Evolutionary conservation across 2,113 vertebrate species (phyloP).

Genomic region (Ciconia boyciana): DNA sequence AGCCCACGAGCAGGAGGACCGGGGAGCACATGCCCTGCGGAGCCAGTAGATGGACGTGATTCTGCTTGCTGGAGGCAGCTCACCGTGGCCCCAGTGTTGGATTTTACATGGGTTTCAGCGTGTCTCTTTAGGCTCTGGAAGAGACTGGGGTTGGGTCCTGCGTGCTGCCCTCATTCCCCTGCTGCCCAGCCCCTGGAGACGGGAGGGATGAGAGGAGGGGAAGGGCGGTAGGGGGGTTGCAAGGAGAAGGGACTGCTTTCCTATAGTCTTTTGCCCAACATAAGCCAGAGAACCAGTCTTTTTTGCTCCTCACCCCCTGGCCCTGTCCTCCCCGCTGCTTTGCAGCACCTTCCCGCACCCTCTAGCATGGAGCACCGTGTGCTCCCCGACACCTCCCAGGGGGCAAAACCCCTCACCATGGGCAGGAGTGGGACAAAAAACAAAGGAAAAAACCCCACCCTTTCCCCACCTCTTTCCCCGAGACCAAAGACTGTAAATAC

Average conservation of each 20-base stretch:
- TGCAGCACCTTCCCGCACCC: not conserved
- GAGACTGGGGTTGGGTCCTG: conserved; percentile 62
- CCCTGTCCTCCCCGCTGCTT: conserved; percentile 41
- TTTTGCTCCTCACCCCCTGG: not conserved
- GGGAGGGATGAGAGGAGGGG: not conserved
- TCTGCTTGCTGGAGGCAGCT: conserved; percentile 45
- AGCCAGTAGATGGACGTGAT: conserved; percentile 60
- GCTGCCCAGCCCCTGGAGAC: conserved; percentile 2
- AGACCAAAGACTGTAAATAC: conserved; percentile 74
- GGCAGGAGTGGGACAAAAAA: not conserved
- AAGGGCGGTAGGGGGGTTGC: conserved; percentile 15
- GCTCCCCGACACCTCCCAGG: not conserved
- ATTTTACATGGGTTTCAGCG: conserved; percentile 63
- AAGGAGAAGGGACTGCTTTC: conserved; percentile 56
- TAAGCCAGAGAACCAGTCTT: conserved; percentile 63
- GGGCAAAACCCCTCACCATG: not conserved
- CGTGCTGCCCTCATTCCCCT: conserved; percentile 26
- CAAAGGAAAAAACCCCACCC: not conserved
- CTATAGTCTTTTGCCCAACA: conserved; percentile 69
- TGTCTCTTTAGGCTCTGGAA: conserved; percentile 72
- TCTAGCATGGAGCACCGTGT: not conserved
- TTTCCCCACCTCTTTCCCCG: not conserved
- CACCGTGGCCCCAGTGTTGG: conserved; percentile 27
- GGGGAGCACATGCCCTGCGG: conserved; percentile 61
- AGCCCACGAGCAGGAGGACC: conserved; percentile 80